Conservation (phyloP, 1,140 invertebrate genomes). For the Drosophila rhopaloa region DNA sequence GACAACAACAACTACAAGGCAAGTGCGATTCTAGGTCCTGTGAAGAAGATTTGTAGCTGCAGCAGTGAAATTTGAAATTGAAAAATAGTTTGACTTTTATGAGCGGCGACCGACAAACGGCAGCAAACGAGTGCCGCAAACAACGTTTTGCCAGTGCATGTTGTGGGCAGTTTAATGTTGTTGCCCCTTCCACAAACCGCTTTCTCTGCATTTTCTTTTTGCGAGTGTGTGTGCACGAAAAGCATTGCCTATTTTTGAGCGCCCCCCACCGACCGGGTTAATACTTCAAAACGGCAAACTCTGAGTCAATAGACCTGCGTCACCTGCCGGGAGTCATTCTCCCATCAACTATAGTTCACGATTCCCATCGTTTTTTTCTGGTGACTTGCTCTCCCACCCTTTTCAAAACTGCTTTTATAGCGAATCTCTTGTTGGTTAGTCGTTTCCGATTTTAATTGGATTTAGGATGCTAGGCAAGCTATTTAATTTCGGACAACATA, state of each 20-base stretch:
- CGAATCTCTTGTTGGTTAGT: too few relatives aligned
- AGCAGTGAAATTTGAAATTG: conserved; percentile 80
- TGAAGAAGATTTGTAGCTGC: conserved; percentile 78
- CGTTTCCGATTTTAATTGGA: too few relatives aligned
- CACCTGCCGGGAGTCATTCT: conserved; percentile 25
- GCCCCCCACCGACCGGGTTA: conserved; percentile 9
- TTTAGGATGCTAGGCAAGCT: too few relatives aligned
- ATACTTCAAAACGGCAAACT: conserved; percentile 54
- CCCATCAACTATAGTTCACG: neutral
- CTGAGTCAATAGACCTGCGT: conserved; percentile 30
- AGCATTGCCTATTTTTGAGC: conserved; percentile 46
- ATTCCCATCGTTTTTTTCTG: too few relatives aligned
- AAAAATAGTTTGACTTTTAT: conserved; percentile 83
- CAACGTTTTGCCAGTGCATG: conserved; percentile 40
- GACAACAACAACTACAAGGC: conserved; percentile 50
- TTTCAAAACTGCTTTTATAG: too few relatives aligned
- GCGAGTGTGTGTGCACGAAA: conserved; percentile 18
- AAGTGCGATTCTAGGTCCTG: conserved; percentile 36
- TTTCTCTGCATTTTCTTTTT: neutral
- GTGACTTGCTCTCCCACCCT: too few relatives aligned
- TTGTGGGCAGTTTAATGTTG: conserved; percentile 50
- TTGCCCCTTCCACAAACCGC: conserved; percentile 2
- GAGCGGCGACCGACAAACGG: conserved; percentile 69
- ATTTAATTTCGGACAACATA: too few relatives aligned
- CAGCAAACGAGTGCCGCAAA: conserved; percentile 34